Percentiles rank a stretch among this genome's conserved stretches.
These are phyloP conservation scores for Drosophila nannoptera DNA, from an alignment of 1,140 invertebrate genomes.

Conservation along the genomic window DNA sequence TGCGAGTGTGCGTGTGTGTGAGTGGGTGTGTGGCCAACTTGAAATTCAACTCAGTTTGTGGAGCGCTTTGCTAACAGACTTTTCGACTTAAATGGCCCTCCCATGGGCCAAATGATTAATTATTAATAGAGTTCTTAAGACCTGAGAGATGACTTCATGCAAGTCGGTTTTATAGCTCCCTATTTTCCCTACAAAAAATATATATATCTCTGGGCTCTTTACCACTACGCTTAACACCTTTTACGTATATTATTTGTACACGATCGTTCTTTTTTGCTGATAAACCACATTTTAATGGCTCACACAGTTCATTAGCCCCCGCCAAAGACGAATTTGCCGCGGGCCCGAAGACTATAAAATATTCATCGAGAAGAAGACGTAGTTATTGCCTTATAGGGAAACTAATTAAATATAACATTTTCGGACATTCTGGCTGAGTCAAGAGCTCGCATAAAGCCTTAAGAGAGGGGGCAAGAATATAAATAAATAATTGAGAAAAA, in stretches of 20 bases:
- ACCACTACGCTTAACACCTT: not conserved
- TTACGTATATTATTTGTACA: not conserved
- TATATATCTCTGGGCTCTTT: no score
- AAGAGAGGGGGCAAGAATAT: no score
- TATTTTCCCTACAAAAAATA: no score
- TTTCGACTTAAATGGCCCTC: slow-evolving; percentile 11
- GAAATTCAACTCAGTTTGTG: slow-evolving; percentile 30
- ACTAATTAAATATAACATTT: not conserved
- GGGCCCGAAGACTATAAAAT: not conserved
- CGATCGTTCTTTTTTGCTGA: slow-evolving; percentile 22
- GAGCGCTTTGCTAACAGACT: slow-evolving; percentile 21
- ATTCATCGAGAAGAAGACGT: not conserved
- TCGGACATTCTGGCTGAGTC: no score
- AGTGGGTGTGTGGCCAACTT: slow-evolving; percentile 31
- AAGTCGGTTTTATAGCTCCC: not conserved
- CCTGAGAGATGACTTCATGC: slow-evolving; percentile 30
- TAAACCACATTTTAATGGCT: slow-evolving; percentile 37
- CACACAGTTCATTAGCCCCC: slow-evolving; percentile 32
- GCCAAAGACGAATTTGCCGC: slow-evolving; percentile 2
- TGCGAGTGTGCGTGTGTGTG: not conserved
- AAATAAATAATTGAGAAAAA: no score
- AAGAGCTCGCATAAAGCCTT: no score
- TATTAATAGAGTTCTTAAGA: slow-evolving; percentile 21
- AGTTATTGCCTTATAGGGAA: not conserved
- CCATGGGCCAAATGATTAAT: slow-evolving; percentile 27